These are phyloP conservation scores for Climacteris rufus DNA, from an alignment of 2,113 vertebrate genomes.

Conservation along the genomic window DNA sequence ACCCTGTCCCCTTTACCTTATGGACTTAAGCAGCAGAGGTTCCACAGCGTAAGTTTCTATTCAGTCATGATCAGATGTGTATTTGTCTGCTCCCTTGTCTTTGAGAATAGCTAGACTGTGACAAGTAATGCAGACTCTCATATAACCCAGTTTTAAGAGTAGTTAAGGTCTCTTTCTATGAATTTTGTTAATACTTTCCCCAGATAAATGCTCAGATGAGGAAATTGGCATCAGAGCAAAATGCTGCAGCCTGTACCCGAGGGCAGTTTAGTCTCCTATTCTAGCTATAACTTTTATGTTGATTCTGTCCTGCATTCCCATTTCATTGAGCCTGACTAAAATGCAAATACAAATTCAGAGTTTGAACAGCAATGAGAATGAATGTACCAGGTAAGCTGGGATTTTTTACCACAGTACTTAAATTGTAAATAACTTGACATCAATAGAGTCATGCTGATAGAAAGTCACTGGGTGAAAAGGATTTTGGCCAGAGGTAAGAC, in stretches of 20 bases:
- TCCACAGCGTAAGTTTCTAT: neutral
- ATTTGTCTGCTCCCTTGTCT: neutral
- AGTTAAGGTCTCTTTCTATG: neutral
- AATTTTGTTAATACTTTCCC: neutral
- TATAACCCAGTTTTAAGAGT: neutral
- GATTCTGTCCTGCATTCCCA: neutral
- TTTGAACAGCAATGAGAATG: neutral
- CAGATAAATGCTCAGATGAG: neutral
- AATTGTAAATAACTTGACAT: neutral
- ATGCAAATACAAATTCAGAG: neutral
- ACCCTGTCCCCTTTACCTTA: neutral
- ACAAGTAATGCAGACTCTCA: neutral
- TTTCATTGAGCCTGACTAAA: neutral
- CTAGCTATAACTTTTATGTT: neutral
- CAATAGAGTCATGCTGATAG: neutral
- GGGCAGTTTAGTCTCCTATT: neutral
- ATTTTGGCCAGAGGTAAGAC: neutral
- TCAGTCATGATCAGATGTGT: neutral
- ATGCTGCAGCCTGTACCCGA: neutral
- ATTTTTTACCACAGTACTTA: neutral
- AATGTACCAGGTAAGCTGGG: neutral
- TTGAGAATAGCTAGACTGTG: neutral
- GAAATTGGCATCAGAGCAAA: neutral
- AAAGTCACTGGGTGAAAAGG: neutral
- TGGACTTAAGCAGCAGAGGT: neutral